These are phyloP conservation scores for Chrysemys picta DNA, from an alignment of 2,113 vertebrate genomes.

Conservation along the genomic window DNA sequence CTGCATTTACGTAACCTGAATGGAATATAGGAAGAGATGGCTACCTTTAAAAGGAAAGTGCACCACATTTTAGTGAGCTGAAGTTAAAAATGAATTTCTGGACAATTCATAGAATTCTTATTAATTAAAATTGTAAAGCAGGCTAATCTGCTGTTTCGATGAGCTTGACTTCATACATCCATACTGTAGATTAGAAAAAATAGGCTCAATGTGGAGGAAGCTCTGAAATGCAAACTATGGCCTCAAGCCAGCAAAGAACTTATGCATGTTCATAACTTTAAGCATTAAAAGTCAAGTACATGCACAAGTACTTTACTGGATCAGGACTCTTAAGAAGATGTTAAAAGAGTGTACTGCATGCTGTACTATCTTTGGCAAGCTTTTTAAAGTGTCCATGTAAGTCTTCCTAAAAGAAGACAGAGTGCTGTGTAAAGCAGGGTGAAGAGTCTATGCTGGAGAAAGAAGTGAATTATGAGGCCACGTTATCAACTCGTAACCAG, in stretches of 20 bases:
- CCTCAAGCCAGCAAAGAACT: neutral
- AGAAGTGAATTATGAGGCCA: neutral
- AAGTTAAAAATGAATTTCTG: neutral
- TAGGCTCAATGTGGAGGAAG: neutral
- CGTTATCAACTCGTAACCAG: neutral
- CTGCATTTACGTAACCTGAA: neutral
- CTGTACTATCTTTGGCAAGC: neutral
- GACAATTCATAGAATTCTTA: neutral
- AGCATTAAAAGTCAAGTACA: neutral
- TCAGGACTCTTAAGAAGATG: accelerated
- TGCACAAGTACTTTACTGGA: neutral
- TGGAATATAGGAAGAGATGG: neutral
- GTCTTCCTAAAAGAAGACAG: neutral
- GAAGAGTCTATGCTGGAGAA: neutral
- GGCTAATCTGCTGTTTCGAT: neutral
- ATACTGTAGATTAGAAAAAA: neutral
- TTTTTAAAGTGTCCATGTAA: neutral
- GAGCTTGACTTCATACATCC: neutral
- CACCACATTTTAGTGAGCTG: neutral
- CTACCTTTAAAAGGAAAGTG: too few relatives aligned
- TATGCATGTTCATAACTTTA: neutral
- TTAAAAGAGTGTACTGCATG: neutral
- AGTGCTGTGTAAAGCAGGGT: neutral
- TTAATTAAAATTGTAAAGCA: neutral
- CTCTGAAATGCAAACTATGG: neutral